Conservation (phyloP, 2,888 invertebrate species). For the Pammene fasciana region DNA sequence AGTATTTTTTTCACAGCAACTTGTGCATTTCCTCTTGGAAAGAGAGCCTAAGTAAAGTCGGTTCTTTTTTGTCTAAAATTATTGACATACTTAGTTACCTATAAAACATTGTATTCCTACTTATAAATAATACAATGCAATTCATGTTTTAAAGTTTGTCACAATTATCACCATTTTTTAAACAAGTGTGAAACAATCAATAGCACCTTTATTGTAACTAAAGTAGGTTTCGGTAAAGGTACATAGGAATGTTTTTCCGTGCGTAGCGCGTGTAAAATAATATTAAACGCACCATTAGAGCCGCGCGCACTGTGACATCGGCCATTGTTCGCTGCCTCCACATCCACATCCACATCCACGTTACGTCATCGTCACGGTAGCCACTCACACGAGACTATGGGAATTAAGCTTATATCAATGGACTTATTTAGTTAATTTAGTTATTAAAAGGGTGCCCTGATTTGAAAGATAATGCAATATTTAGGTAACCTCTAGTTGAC, state of each 20-base stretch:
- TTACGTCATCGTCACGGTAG: constrained; percentile 36
- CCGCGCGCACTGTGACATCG: constrained; percentile 68
- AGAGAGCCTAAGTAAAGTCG: no score
- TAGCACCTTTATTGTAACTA: background rate
- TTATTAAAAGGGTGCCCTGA: no score
- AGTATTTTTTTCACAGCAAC: no score
- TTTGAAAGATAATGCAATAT: background rate
- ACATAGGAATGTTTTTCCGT: constrained; percentile 43
- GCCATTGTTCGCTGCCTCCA: constrained; percentile 66
- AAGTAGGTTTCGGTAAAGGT: constrained; percentile 20
- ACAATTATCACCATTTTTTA: no score
- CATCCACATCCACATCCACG: constrained; percentile 35
- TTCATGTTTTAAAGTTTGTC: no score
- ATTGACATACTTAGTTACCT: no score
- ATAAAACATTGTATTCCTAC: no score
- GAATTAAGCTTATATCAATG: background rate
- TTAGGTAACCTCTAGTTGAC: no score
- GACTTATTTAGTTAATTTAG: background rate
- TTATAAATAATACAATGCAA: no score
- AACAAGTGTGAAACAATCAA: background rate
- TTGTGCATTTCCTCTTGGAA: no score
- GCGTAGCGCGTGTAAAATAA: constrained; percentile 64
- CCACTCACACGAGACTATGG: constrained; percentile 5
- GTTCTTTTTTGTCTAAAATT: no score
- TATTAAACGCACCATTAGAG: constrained; percentile 76